Base-by-base conservation (phyloP, 2,888 invertebrate species). In the Julus scanicus region DNA sequence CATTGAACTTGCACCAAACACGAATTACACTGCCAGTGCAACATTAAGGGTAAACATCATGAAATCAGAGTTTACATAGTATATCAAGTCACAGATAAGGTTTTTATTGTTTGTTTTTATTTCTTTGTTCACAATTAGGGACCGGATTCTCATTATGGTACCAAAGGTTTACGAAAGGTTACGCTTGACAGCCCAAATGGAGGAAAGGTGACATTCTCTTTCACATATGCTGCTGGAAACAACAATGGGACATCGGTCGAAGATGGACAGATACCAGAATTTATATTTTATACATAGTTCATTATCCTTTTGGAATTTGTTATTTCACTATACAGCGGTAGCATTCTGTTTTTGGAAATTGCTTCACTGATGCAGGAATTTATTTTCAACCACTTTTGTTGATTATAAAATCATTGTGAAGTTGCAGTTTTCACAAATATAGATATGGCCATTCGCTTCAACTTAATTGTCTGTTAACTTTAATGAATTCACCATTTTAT, bases 171-270 rank as follows among this genome's bases (percentile, higher is more conserved):
- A 17, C 94, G 96, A 4, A 95, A 95, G 88, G 95, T 96, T 15
- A 94, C 95, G 0, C 95, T 96, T 5, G 95, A 96, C 91, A 95
- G 95, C 90, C 95, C 95, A 90, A 94, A 95, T 88, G 95, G 95
- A n/a, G 94, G 94, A n/a, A 95, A 95, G 91, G 95, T 96, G 0
- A 95, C 95, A 5, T 97, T 97, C 92, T 95, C 95, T 91, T 97
- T 97, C 92, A 95, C 95, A 3, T 96, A 95, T 91, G 96, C 96
- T 1, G 95, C 96, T n/a, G 96, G 96, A 15, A 96, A 96, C 92
- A 97, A 97, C 92, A 96, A 96, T 91, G 96, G 96, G 0, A 97
- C 97, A 1, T 96, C 96, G 0, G 96, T 97, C 1, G 96, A 96
- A 91, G 96, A 96, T 91, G 97, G 97, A 85, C 97, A 97, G 92